phyloP scores from a whole-genome alignment of 2,888 invertebrate species.

The Harpalus rubripes region DNA sequence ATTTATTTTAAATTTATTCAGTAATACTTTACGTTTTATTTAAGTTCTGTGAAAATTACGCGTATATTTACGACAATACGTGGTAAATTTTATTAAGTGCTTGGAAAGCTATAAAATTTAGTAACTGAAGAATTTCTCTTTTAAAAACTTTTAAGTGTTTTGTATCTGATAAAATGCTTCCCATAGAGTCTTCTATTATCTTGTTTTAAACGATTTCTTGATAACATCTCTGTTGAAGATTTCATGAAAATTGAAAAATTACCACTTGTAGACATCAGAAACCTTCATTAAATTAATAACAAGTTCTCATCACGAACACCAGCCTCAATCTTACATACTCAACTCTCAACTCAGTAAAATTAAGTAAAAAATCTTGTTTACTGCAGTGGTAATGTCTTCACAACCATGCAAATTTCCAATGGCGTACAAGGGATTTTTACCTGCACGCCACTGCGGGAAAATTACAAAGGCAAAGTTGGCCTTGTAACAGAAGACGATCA shows the following conservation, averaged over 20 bases:
- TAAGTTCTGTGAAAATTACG: background rate
- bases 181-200: background rate
- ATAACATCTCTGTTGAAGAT: conserved; percentile 24
- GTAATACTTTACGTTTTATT: background rate
- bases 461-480: conserved; percentile 27
- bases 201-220: background rate
- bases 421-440: background rate
- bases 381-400: background rate
- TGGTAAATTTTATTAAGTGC: background rate
- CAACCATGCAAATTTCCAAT: background rate
- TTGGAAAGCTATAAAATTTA: background rate
- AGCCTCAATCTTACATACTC: too few species aligned
- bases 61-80: background rate
- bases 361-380: background rate
- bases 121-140: background rate
- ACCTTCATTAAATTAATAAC: conserved; percentile 13
- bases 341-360: background rate
- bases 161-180: background rate
- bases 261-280: conserved; percentile 20
- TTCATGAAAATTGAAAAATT: conserved; percentile 54
- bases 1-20: background rate
- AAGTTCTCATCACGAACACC: background rate
- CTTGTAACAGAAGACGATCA: conserved; percentile 33
- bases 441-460: background rate
- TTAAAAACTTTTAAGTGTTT: background rate